Percentiles rank a stretch among this genome's conserved stretches.
phyloP scores from a whole-genome alignment of 2,113 vertebrate species.

The Manacus vitellinus region DNA sequence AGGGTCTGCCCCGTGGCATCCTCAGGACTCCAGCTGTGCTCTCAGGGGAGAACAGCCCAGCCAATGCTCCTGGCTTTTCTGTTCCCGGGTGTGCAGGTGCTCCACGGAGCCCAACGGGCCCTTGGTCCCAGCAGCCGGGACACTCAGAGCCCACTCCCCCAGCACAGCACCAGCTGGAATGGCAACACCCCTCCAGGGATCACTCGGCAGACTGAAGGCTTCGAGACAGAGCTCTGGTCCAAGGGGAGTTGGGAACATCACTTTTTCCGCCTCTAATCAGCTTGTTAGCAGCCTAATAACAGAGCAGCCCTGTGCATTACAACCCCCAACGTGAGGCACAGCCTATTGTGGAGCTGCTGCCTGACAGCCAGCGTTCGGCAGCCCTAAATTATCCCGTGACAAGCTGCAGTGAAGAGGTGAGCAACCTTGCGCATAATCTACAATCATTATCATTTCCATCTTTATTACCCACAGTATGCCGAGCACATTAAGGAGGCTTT shows the following conservation, averaged over 20 bases:
- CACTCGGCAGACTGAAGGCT: background rate
- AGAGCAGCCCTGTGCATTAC: constrained; percentile 47
- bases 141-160: background rate
- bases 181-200: background rate
- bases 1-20: accelerated
- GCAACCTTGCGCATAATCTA: constrained; percentile 76
- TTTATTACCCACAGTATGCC: constrained; percentile 76
- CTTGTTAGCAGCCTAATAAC: constrained; percentile 71
- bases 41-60: accelerated
- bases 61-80: accelerated
- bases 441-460: constrained; percentile 77
- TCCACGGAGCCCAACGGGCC: accelerated
- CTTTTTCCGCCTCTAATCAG: constrained; percentile 67
- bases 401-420: constrained; percentile 74
- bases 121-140: accelerated
- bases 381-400: constrained; percentile 77
- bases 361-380: constrained; percentile 71
- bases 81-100: background rate
- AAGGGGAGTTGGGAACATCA: constrained; percentile 52
- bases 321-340: constrained; percentile 55
- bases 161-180: background rate
- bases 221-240: background rate
- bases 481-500: constrained; percentile 70
- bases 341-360: constrained; percentile 64
- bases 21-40: background rate